These are phyloP conservation scores for Dasysyrphus albostriatus DNA, from an alignment of 2,888 invertebrate genomes.

Conservation along the genomic window DNA sequence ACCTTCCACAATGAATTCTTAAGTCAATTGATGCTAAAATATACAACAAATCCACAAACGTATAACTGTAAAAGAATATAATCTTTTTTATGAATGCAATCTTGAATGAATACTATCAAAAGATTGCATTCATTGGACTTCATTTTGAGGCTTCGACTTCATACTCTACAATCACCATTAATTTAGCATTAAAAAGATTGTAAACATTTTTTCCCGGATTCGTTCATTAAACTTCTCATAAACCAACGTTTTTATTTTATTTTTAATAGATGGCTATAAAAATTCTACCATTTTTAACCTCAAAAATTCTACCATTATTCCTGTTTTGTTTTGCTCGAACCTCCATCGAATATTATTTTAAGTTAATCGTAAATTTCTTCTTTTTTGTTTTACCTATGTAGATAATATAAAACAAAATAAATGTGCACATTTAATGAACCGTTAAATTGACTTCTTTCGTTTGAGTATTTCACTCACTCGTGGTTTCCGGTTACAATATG, in stretches of 20 bases:
- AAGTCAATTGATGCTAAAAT: too few species aligned
- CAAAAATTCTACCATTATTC: not conserved
- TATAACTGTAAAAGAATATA: too few species aligned
- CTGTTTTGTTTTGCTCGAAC: not conserved
- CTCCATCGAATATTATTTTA: not conserved
- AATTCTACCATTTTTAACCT: not conserved
- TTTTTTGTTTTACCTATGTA: not conserved
- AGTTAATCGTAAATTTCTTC: not conserved
- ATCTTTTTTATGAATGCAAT: too few species aligned
- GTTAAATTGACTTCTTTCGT: conserved; percentile 52
- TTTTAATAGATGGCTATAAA: not conserved
- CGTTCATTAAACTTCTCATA: too few species aligned
- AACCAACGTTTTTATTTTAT: not conserved
- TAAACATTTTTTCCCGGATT: too few species aligned
- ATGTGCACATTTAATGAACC: conserved; percentile 60
- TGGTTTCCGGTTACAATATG: conserved; percentile 41
- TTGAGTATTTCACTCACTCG: conserved; percentile 30
- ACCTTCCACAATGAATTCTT: too few species aligned
- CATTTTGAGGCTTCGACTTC: too few species aligned
- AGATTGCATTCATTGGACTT: too few species aligned
- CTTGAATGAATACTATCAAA: too few species aligned
- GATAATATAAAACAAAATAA: conserved; percentile 38
- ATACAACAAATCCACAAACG: too few species aligned
- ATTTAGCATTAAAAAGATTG: too few species aligned
- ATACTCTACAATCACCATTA: too few species aligned